phyloP scores from a whole-genome alignment of 2,113 vertebrate genomes.

The Rhinogobius similis region DNA sequence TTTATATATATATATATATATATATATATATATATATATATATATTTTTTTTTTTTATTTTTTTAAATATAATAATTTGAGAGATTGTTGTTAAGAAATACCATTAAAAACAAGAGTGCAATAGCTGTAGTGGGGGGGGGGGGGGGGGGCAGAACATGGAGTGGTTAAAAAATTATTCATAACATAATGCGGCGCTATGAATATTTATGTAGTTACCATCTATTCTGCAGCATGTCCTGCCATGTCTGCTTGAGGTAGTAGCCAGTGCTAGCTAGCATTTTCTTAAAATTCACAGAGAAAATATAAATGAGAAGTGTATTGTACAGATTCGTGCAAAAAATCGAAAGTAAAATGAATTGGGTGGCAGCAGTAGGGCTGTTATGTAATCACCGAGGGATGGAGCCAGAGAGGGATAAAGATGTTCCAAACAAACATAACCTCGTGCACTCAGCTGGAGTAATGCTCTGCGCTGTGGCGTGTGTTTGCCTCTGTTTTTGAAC shows the following conservation, averaged over 20 bases:
- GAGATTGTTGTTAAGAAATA: too few relatives aligned
- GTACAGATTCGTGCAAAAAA: constrained; percentile 47
- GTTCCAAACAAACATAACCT: constrained; percentile 67
- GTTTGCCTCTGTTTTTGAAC: constrained; percentile 33
- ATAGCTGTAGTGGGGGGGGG: constrained; percentile 5
- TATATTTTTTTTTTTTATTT: not conserved
- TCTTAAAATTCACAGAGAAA: constrained; percentile 29
- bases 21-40: too few relatives aligned
- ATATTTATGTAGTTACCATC: constrained; percentile 69
- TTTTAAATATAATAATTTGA: not conserved
- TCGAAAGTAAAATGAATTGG: constrained; percentile 45
- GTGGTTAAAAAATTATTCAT: constrained; percentile 71
- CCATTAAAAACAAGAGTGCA: not conserved
- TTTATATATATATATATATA: too few relatives aligned
- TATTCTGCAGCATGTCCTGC: constrained; percentile 24
- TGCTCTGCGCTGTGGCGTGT: constrained; percentile 30
- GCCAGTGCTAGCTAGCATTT: constrained; percentile 18
- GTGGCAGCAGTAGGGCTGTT: constrained; percentile 50
- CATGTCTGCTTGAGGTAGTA: constrained; percentile 35
- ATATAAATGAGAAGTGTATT: constrained; percentile 35
- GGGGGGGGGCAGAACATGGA: constrained; percentile 30
- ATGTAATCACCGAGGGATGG: constrained; percentile 58
- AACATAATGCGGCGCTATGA: constrained; percentile 66
- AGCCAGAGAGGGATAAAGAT: constrained; percentile 68
- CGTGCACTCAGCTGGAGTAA: constrained; percentile 53